Percentiles rank a stretch among this genome's conserved stretches.
These are phyloP conservation scores for Cylindroiulus punctatus DNA, from an alignment of 2,888 invertebrate genomes.

Conservation along the genomic window DNA sequence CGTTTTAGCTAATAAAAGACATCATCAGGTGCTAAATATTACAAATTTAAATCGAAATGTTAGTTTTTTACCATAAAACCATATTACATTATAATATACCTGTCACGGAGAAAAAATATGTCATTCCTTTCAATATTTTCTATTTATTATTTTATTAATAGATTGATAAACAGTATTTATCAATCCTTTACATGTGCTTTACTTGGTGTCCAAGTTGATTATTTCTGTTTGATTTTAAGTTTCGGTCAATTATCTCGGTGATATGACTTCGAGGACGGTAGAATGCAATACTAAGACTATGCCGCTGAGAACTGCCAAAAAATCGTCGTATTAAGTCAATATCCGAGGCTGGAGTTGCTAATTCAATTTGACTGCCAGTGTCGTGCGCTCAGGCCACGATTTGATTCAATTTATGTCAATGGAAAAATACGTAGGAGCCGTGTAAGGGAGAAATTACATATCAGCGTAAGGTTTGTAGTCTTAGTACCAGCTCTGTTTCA, in stretches of 20 bases:
- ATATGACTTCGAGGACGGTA: neutral
- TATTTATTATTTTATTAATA: too few species aligned
- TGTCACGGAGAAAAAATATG: too few species aligned
- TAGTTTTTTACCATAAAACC: too few species aligned
- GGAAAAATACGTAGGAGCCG: neutral
- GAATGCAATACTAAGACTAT: neutral
- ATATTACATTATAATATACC: too few species aligned
- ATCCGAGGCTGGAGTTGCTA: conserved; percentile 1
- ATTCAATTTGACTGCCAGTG: conserved; percentile 36
- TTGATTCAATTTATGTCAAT: conserved; percentile 34
- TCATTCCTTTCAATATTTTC: too few species aligned
- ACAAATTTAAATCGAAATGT: too few species aligned
- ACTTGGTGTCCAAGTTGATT: neutral
- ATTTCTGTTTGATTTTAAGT: neutral
- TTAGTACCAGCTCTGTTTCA: neutral
- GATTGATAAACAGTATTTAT: too few species aligned
- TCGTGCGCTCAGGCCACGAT: neutral
- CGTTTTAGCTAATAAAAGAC: too few species aligned
- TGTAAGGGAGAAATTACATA: neutral
- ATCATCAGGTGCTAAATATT: too few species aligned
- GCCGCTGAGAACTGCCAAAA: neutral
- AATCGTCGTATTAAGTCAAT: neutral
- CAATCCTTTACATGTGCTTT: too few species aligned
- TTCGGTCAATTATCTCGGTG: neutral
- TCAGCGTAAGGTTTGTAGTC: neutral